Percentiles rank a stretch among this genome's conserved stretches.
Evolutionary conservation across 2,888 invertebrate species (phyloP).

Genomic region (Punctoribates punctum): DNA sequence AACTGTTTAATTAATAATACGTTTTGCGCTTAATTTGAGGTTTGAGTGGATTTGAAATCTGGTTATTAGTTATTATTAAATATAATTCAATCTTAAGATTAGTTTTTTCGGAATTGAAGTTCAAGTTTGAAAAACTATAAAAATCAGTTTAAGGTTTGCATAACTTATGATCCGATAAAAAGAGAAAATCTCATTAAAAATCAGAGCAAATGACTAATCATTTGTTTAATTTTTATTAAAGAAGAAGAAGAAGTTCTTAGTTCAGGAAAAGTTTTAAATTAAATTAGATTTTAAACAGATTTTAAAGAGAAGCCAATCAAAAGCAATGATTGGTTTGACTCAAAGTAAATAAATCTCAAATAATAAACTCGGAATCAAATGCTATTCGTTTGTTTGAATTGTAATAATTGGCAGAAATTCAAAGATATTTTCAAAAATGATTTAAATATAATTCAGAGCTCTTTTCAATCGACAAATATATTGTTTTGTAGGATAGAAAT

Average conservation of each 20-base stretch:
- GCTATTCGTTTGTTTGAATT: not conserved
- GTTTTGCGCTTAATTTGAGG: too few species aligned
- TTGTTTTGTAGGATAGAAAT: not conserved
- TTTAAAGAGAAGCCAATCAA: not conserved
- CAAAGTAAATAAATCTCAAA: not conserved
- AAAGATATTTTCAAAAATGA: not conserved
- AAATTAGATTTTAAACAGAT: not conserved
- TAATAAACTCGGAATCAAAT: not conserved
- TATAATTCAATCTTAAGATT: too few species aligned
- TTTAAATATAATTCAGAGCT: slow-evolving; percentile 13
- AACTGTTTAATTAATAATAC: too few species aligned
- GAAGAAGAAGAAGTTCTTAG: not conserved
- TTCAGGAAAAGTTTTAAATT: not conserved
- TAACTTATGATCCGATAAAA: slow-evolving; percentile 1
- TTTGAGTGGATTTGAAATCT: too few species aligned
- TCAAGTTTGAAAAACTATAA: slow-evolving; percentile 18
- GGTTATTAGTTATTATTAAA: too few species aligned
- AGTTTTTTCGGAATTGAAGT: not conserved
- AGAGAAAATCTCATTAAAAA: slow-evolving; percentile 21
- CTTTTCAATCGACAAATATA: not conserved
- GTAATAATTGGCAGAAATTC: slow-evolving; percentile 17
- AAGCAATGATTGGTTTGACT: too few species aligned
- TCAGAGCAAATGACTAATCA: slow-evolving; percentile 33
- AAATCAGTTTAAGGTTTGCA: slow-evolving; percentile 23
- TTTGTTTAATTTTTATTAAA: not conserved